Evolutionary conservation across 2,888 invertebrate genomes (phyloP), one percentile per base, ranked within the genome.

Genomic region (Neria commutata): DNA sequence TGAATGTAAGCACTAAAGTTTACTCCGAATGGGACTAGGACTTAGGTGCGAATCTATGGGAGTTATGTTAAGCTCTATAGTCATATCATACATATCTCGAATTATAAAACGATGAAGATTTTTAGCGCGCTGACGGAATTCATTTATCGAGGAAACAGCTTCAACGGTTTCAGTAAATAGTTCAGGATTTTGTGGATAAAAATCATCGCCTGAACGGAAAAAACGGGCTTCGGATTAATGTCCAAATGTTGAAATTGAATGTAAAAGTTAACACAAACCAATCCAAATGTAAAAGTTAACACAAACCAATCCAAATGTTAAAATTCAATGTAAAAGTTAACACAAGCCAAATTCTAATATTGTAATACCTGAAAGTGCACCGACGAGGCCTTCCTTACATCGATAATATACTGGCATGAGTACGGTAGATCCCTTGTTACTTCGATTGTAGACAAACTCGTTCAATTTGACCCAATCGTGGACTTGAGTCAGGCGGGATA

Each of bases 321-420:
- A 34, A 5, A 37, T 14, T 16, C 40, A 55, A 49, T 14, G 10
- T 16, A 48, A 23, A 33, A 16, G 14, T n/a, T 10, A 57, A 45
- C 19, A 26, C n/a, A n/a, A n/a, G n/a, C n/a, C n/a, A n/a, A n/a
- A n/a, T n/a, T n/a, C n/a, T n/a, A n/a, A n/a, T n/a, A n/a, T n/a
- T n/a, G n/a, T n/a, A 17, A 21, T 65, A 88, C 89, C 89, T 74
- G 90, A 89, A 46, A 90, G 75, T 54, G 88, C 69, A 46, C 81
- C 78, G 14, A 88, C 66, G 10, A 76, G 56, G 37, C 89, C 89
- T 82, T 91, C 87, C 58, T 80, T 83, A 42, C 86, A 83, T 51
- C 81, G 77, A 61, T 86, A 77, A 47, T 72, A 71, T 3, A 88
- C 79, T 53, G 91, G 87, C 71, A 85, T 84, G 10, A 83, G 54